phyloP scores from a whole-genome alignment of 2,888 invertebrate genomes.

The Emmelina monodactyla region DNA sequence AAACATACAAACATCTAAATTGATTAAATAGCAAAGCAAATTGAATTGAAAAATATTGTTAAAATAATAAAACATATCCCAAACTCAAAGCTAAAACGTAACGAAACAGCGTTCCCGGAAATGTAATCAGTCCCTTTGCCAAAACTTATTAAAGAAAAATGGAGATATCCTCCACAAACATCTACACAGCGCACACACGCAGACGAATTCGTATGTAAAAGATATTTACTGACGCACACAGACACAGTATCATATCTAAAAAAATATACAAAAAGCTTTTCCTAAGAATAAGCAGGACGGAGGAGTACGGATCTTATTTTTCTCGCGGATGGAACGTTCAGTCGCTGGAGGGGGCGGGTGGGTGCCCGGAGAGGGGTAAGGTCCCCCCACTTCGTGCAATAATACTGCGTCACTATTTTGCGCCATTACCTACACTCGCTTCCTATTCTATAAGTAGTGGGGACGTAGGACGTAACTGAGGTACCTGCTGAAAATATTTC shows the following conservation, averaged over 20 bases:
- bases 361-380: slow-evolving; percentile 28
- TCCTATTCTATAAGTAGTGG: slow-evolving; percentile 64
- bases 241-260: slow-evolving; percentile 38
- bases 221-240: slow-evolving; percentile 50
- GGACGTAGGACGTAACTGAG: slow-evolving; percentile 40
- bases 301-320: slow-evolving; percentile 61
- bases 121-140: slow-evolving; percentile 1
- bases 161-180: slow-evolving; percentile 19
- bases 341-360: slow-evolving; percentile 45
- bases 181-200: slow-evolving; percentile 23
- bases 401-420: slow-evolving; percentile 70
- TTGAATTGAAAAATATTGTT: too few relatives aligned
- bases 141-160: not conserved
- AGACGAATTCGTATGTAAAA: slow-evolving; percentile 26
- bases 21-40: too few relatives aligned
- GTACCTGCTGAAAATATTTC: too few relatives aligned
- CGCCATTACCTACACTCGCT: slow-evolving; percentile 68
- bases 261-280: slow-evolving; percentile 58
- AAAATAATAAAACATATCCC: too few relatives aligned
- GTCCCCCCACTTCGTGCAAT: slow-evolving; percentile 56
- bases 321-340: slow-evolving; percentile 67
- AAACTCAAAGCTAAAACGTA: too few relatives aligned
- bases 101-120: slow-evolving; percentile 1
- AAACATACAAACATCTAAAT: too few relatives aligned
- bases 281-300: slow-evolving; percentile 64